Conservation (phyloP, 2,888 invertebrate species). For the Phortica okadai region DNA sequence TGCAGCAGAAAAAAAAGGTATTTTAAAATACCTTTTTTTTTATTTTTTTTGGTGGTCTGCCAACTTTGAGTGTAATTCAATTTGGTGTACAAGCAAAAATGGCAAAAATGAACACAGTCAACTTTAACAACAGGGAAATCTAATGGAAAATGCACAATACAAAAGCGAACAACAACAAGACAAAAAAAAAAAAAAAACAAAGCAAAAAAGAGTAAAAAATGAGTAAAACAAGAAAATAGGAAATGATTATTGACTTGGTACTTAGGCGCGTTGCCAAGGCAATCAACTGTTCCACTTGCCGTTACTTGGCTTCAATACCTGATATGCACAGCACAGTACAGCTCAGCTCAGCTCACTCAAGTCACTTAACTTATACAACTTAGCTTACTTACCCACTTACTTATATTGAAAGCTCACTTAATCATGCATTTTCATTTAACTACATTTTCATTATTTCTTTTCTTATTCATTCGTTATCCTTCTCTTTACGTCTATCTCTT, state of each 20-base stretch:
- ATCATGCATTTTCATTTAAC: slow-evolving; percentile 31
- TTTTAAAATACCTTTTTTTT: neutral
- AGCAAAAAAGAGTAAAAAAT: neutral
- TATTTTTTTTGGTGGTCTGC: slow-evolving; percentile 22
- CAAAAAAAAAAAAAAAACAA: slow-evolving; percentile 26
- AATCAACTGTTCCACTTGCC: neutral
- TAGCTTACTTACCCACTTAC: neutral
- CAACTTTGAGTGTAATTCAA: slow-evolving; percentile 46
- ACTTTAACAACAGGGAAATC: neutral
- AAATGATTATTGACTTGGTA: slow-evolving; percentile 29
- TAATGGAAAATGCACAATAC: neutral
- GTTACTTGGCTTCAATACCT: neutral
- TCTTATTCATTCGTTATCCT: slow-evolving; percentile 1
- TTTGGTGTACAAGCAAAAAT: slow-evolving; percentile 37
- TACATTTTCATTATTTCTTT: neutral
- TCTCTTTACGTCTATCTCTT: neutral
- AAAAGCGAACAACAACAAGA: neutral
- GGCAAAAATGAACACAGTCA: slow-evolving; percentile 1
- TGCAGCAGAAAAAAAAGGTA: slow-evolving; percentile 9
- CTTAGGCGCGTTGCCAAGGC: slow-evolving; percentile 30
- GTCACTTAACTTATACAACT: neutral
- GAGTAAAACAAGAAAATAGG: neutral
- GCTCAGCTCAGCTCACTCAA: neutral
- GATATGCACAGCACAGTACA: neutral
- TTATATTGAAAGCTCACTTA: slow-evolving; percentile 26